phyloP scores from a whole-genome alignment of 2,113 vertebrate species.

The Hypocryptadius cinnamomeus region DNA sequence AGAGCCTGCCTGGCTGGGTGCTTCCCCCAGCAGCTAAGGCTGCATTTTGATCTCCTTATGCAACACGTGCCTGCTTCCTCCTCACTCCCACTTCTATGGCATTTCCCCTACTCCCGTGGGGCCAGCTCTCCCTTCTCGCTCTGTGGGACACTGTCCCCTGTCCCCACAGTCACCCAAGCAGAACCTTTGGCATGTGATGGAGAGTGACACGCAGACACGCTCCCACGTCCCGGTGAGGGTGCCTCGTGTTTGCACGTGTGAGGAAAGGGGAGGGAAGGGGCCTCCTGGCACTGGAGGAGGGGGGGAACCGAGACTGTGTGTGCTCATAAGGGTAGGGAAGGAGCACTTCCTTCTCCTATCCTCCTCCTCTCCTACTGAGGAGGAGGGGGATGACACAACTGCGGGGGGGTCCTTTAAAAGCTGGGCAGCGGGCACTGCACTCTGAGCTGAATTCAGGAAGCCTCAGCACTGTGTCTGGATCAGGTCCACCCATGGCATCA shows the following conservation, averaged over 20 bases:
- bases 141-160: neutral
- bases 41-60: neutral
- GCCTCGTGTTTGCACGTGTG: neutral
- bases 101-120: neutral
- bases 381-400: neutral
- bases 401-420: neutral
- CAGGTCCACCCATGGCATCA: neutral
- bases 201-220: fast-evolving
- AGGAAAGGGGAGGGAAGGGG: neutral
- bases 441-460: neutral
- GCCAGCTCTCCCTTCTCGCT: neutral
- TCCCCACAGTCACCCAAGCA: neutral
- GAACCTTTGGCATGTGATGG: neutral
- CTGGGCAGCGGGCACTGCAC: neutral
- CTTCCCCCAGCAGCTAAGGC: neutral
- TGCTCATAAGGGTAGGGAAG: neutral
- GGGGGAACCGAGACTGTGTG: neutral
- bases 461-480: neutral
- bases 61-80: neutral
- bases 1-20: neutral
- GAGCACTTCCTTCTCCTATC: constrained; percentile 11
- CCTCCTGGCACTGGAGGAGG: neutral
- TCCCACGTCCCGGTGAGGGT: neutral
- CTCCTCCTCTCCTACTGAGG: neutral
- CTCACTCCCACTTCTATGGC: neutral